Percentiles rank a stretch among this genome's conserved stretches.
phyloP scores from a whole-genome alignment of 2,888 invertebrate genomes.

The Stenotaenia linearis region DNA sequence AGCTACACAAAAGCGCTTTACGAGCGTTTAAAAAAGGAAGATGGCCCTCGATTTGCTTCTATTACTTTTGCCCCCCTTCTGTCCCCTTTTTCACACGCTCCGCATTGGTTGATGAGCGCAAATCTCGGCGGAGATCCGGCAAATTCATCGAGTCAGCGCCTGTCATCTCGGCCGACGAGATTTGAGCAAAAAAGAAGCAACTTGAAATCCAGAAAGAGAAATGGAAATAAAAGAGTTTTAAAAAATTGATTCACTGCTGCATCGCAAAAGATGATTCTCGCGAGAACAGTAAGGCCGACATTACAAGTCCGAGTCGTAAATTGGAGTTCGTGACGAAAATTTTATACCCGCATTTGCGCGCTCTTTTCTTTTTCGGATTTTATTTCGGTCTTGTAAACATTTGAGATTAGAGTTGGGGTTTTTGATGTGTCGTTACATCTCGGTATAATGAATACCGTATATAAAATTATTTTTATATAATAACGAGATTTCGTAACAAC shows the following conservation, averaged over 20 bases:
- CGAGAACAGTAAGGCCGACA: neutral
- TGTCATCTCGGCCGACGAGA: neutral
- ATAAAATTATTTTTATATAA: too few relatives aligned
- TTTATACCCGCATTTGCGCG: neutral
- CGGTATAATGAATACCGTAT: too few relatives aligned
- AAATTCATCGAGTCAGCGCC: neutral
- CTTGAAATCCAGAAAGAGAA: neutral
- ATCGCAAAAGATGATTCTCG: neutral
- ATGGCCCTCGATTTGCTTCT: constrained; percentile 1
- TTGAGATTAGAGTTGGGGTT: too few relatives aligned
- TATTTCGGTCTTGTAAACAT: too few relatives aligned
- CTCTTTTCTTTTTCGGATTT: neutral
- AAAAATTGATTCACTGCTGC: neutral
- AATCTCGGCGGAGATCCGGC: neutral
- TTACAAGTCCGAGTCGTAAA: neutral
- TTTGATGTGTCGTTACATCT: too few relatives aligned
- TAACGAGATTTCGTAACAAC: too few relatives aligned
- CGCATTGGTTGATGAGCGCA: neutral
- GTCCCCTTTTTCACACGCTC: too few relatives aligned
- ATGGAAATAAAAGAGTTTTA: neutral
- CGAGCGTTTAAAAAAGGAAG: constrained; percentile 4
- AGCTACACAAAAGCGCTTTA: constrained; percentile 1
- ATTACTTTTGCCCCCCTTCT: neutral
- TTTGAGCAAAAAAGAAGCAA: neutral
- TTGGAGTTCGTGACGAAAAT: neutral